Base-by-base conservation (phyloP, 2,888 invertebrate species). In the Agrotis segetum region DNA sequence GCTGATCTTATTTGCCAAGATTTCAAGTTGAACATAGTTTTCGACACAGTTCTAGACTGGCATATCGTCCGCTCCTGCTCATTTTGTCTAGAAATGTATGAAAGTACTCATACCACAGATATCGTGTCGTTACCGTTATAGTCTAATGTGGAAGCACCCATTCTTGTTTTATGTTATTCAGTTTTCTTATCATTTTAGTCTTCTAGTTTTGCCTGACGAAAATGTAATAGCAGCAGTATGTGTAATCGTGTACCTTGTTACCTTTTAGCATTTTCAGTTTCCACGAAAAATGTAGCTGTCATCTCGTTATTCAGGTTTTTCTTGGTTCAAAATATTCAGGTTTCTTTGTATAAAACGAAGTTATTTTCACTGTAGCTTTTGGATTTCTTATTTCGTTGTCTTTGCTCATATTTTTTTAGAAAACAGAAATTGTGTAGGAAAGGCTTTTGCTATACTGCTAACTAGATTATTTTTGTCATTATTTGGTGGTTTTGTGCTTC, bases 201-300 rank as follows among this genome's bases (percentile, higher is more conserved):
- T 40, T 19, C 11, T 7, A 14, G 19, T 34, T 53, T 74, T 55
- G 4, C 44, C 16, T 17, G 17, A 47, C 19, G 47, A 16, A 53
- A 40, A 14, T 70, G 34, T 29, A 60, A 34, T n/a, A 11, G 14
- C 14, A 24, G 19, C 34, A 19, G 50, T 46, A 49, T 21, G 40
- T 73, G 24, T 49, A 49, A 47, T 59, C 44, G 34, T 59, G 13
- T 29, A 40, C 29, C 21, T 75, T 50, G 46, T 76, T 56, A 74
- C 16, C 6, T 66, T 29, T 6, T 19, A 34, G n/a, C 17, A 44
- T 62, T 74, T 21, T 16, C 29, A 62, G 29, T 71, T 78, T 58
- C n/a, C 50, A 29, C 47, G 14, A 52, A 55, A 34, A 49, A 55
- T 55, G 49, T 17, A 21, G 17, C 5, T 46, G 11, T 40, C n/a